phyloP scores from a whole-genome alignment of 30 jellyfish, hydroid and myxozoan genomes.

The Nemopilema nomurai region DNA sequence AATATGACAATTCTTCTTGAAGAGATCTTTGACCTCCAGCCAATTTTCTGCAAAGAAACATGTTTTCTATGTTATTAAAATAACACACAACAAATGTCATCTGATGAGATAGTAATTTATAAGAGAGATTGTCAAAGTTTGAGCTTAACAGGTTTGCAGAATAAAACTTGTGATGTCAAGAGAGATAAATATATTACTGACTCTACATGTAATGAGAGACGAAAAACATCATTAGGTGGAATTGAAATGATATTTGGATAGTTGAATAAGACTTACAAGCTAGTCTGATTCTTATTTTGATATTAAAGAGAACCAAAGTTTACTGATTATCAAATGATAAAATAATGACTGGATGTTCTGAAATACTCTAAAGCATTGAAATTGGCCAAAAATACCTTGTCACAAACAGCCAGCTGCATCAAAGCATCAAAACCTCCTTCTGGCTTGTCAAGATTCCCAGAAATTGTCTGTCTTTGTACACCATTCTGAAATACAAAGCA shows the following conservation, averaged over 20 bases:
- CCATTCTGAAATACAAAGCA: slow-evolving; percentile 74
- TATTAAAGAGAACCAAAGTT: not conserved
- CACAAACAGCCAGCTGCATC: slow-evolving; percentile 95
- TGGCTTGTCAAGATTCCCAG: slow-evolving; percentile 92
- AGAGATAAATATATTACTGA: too few relatives aligned
- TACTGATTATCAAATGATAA: not conserved
- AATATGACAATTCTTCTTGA: slow-evolving; percentile 81
- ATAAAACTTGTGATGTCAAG: too few relatives aligned
- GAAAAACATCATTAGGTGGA: not conserved
- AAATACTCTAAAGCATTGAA: too few relatives aligned
- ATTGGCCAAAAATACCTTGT: slow-evolving; percentile 46
- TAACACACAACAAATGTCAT: not conserved
- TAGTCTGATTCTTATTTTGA: too few relatives aligned
- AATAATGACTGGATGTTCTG: not conserved
- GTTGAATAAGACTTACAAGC: too few relatives aligned
- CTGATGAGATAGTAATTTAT: not conserved
- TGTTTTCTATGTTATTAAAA: not conserved
- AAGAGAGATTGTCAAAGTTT: too few relatives aligned
- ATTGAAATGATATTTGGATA: not conserved
- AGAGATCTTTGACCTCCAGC: slow-evolving; percentile 71
- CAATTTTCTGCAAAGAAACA: slow-evolving; percentile 66
- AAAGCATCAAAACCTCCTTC: slow-evolving; percentile 98
- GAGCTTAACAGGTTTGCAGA: too few relatives aligned
- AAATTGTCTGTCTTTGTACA: slow-evolving; percentile 64
- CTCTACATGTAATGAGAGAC: too few relatives aligned